Evolutionary conservation across 2,113 vertebrate species (phyloP), one percentile per base, ranked within the genome.

Genomic region (Syrrhaptes paradoxus): DNA sequence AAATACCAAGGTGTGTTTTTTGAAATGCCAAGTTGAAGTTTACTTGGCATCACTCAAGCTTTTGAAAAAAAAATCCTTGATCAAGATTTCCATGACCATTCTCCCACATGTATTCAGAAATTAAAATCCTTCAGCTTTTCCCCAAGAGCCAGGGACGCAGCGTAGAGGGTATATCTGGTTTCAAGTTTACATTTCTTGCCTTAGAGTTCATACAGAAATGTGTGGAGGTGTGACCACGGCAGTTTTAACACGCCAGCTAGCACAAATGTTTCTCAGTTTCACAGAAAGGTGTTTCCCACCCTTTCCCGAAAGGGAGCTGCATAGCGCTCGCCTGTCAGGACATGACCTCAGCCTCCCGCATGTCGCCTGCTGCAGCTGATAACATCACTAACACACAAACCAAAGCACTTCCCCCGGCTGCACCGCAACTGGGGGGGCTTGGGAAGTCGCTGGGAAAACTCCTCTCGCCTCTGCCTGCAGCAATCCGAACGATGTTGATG

Each of bases 141-240:
- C 14, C 52, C 57, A 84, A 57, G 25, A 21, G 29, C 5, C 19
- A 61, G 36, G 38, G 31, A 65, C 19, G 54, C 41, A 41, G 41
- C 12, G 13, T 41, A 41, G 41, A 41, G 66, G 66, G 17, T 73
- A 49, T 36, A 34, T 78, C 32, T 38, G 45, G 24, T 46, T 52
- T 38, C 10, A 73, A 51, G 57, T 70, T 92, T 75, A 87, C 57
- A 68, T 82, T 68, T 87, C 90, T 89, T 90, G 26, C 61, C 62
- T 52, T 16, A 28, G 25, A 14, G 3, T 68, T 87, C 0, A 0
- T 57, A 38, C 34, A 74, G 93, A 83, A 87, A 73, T 0, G 7
- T 6, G 48, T 46, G 62, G 78, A 90, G 29, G 25, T 62, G 62
- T 0, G 0, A 86, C 18, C 51, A 31, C 34, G 55, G 66, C 9